phyloP scores from a whole-genome alignment of 2,888 invertebrate genomes.

The Bembecia ichneumoniformis region DNA sequence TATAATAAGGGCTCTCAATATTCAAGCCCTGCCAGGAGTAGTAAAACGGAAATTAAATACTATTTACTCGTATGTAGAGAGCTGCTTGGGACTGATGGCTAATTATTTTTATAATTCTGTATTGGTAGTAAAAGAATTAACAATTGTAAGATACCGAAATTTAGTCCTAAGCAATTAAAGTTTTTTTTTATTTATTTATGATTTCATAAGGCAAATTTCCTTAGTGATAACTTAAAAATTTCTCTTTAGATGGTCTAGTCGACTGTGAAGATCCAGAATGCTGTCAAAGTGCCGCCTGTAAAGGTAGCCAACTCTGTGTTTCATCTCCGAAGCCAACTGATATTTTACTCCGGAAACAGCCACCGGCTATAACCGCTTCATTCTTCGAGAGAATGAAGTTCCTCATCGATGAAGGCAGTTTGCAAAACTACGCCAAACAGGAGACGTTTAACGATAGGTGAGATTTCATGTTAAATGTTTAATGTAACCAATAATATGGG shows the following conservation, averaged over 20 bases:
- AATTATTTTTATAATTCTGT: too few species aligned
- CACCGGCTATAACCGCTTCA: slow-evolving; percentile 96
- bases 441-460: slow-evolving; percentile 99
- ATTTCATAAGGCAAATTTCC: background rate
- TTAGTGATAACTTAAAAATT: background rate
- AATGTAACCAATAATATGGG: slow-evolving; percentile 23
- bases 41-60: too few species aligned
- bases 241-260: slow-evolving; percentile 87
- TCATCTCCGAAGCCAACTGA: slow-evolving; percentile 96
- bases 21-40: too few species aligned
- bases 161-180: background rate
- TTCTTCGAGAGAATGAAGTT: slow-evolving; percentile 99
- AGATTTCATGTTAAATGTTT: slow-evolving; percentile 59
- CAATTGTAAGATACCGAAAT: background rate
- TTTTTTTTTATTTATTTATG: background rate
- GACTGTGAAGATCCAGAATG: slow-evolving; percentile 99
- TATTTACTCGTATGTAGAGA: too few species aligned
- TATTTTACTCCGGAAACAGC: slow-evolving; percentile 94
- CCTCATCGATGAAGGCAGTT: slow-evolving; percentile 96
- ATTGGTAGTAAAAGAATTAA: too few species aligned
- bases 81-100: too few species aligned
- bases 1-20: too few species aligned
- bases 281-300: slow-evolving; percentile 86
- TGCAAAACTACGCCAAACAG: slow-evolving; percentile 96
- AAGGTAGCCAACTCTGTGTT: slow-evolving; percentile 91